Conservation (phyloP, 2,113 vertebrate species). For the Micronycteris hirsuta region DNA sequence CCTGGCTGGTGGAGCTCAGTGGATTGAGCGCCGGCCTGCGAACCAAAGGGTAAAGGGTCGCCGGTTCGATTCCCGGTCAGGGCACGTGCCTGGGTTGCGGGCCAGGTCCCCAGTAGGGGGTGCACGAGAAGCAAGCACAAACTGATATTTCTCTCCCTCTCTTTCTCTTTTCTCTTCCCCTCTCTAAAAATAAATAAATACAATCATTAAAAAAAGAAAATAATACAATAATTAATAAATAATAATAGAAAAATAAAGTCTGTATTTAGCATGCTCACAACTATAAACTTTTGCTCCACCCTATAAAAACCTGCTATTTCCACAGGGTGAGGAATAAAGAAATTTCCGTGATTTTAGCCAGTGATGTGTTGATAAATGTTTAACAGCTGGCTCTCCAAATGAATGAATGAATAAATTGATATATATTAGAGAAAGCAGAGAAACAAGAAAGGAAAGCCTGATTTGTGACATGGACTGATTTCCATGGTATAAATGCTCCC, state of each 20-base stretch:
- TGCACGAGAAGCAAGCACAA: no score
- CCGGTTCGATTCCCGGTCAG: no score
- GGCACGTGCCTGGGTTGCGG: no score
- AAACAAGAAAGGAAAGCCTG: neutral
- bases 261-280: neutral
- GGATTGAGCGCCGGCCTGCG: no score
- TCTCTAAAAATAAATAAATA: no score
- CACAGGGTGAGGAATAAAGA: neutral
- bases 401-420: neutral
- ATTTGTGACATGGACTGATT: neutral
- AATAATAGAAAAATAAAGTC: neutral
- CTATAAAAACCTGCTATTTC: neutral
- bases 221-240: neutral
- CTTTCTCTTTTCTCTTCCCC: no score
- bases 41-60: no score
- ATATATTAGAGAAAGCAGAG: neutral
- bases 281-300: neutral
- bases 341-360: slow-evolving; percentile 18
- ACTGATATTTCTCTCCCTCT: no score
- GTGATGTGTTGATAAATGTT: neutral
- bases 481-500: neutral
- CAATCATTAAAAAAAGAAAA: neutral
- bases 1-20: no score
- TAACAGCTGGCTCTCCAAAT: neutral
- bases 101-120: no score